Percentiles rank a stretch among this genome's conserved stretches.
phyloP scores from a whole-genome alignment of 2,113 vertebrate species.

The Corythaeola cristata region DNA sequence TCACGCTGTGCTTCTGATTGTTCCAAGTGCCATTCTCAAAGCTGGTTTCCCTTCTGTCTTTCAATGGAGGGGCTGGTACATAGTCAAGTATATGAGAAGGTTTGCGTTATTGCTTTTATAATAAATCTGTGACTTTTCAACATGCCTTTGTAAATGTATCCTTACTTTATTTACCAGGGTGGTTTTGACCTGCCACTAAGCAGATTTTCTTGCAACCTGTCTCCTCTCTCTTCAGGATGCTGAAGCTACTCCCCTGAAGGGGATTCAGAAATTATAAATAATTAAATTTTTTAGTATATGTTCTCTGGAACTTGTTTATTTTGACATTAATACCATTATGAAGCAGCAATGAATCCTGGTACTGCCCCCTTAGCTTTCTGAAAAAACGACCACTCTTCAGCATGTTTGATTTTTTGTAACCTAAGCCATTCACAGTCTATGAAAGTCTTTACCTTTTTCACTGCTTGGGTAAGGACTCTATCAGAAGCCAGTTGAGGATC shows the following conservation, averaged over 20 bases:
- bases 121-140: not conserved
- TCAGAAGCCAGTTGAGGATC: not conserved
- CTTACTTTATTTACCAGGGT: not conserved
- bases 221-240: not conserved
- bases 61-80: not conserved
- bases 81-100: not conserved
- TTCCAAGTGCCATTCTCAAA: not conserved
- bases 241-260: not conserved
- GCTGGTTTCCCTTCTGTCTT: not conserved
- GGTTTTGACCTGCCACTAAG: not conserved
- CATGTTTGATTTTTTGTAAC: not conserved
- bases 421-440: not conserved
- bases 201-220: not conserved
- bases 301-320: not conserved
- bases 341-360: not conserved
- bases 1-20: not conserved
- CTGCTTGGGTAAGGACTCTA: not conserved
- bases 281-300: not conserved
- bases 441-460: not conserved
- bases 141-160: not conserved
- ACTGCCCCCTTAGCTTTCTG: not conserved
- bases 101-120: not conserved
- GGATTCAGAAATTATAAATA: not conserved
- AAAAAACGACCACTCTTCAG: not conserved
- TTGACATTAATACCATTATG: not conserved